Base-by-base conservation (phyloP, 2,797 vertebrate genomes). In the Xenops minutus region DNA sequence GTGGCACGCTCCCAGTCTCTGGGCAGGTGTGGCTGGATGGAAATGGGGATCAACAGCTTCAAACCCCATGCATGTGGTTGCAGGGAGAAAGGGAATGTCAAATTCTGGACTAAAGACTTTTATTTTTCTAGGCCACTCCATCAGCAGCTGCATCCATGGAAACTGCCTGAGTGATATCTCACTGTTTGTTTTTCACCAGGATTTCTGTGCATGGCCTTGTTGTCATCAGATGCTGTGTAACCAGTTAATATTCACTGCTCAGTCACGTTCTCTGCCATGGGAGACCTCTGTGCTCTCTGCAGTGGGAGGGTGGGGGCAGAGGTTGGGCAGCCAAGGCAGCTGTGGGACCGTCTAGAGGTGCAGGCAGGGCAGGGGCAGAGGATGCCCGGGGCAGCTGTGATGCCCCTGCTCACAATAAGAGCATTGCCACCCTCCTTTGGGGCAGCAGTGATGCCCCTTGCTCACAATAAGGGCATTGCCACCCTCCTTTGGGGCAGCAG, bases 51-150 rank as follows among this genome's bases (percentile, higher is more conserved):
- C 5, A 18, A 30, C 12, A 19, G n/a, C 48, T 51, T 80, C 49
- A 79, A 69, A 89, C 13, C 15, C 24, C 36, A 18, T 0, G 0
- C 9, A 15, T 0, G 0, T 39, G 29, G 59, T 2, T 66, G 18
- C 36, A 37, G 75, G 29, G 49, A 26, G 74, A 79, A 73, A 68
- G 41, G 34, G 20, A 61, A 20, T 11, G 37, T 55, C 78, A 67
- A 54, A 73, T 71, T 52, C 64, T 83, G 72, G 78, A 32, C 10
- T 6, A 59, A 23, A 41, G 55, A 37, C 8, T 7, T 75, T 69
- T 8, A 7, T 34, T 68, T 77, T 90, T 87, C 41, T 2, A 73
- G 32, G 24, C 29, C 56, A 44, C 73, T 92, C 26, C 51, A 74
- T 36, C 59, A 73, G 55, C 71, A 37, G 48, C 14, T 77, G 85